Evolutionary conservation across 2,797 vertebrate genomes (phyloP).

Genomic region (Coccyzus lansbergi): DNA sequence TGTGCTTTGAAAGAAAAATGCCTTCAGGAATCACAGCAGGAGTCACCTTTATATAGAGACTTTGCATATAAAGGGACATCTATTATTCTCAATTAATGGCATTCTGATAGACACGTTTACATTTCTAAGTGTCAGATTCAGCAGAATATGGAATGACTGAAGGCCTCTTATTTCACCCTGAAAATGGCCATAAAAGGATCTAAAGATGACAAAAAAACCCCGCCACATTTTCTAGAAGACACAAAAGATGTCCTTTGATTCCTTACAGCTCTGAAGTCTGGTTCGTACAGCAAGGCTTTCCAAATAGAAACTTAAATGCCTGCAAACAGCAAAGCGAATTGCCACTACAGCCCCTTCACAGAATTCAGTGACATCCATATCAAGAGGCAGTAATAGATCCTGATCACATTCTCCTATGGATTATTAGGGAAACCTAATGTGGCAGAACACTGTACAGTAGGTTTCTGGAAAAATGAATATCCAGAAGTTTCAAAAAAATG

Average conservation of each 20-base stretch:
- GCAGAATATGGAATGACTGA: constrained; percentile 30
- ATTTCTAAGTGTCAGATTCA: constrained; percentile 45
- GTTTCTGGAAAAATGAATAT: constrained; percentile 25
- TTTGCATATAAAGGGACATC: constrained; percentile 49
- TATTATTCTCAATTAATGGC: constrained; percentile 66
- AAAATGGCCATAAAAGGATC: constrained; percentile 34
- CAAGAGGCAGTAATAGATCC: constrained; percentile 57
- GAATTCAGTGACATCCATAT: constrained; percentile 23
- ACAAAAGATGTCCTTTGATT: not conserved
- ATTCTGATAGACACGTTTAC: constrained; percentile 56
- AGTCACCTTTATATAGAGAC: constrained; percentile 53
- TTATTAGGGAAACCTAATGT: constrained; percentile 72
- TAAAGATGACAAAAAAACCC: not conserved
- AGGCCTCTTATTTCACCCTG: not conserved
- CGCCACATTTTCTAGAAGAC: constrained; percentile 14
- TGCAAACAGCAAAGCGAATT: constrained; percentile 22
- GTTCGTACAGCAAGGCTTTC: not conserved
- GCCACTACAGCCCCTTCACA: not conserved
- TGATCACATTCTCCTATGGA: constrained; percentile 58
- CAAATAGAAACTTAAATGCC: constrained; percentile 6
- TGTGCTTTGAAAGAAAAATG: constrained; percentile 64
- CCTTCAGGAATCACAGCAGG: constrained; percentile 59
- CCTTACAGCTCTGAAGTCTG: not conserved
- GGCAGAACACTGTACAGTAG: constrained; percentile 49
- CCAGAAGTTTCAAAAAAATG: constrained; percentile 7